These are phyloP conservation scores for Forbesichthys agassizii DNA, from an alignment of 2,113 vertebrate genomes.

Conservation along the genomic window DNA sequence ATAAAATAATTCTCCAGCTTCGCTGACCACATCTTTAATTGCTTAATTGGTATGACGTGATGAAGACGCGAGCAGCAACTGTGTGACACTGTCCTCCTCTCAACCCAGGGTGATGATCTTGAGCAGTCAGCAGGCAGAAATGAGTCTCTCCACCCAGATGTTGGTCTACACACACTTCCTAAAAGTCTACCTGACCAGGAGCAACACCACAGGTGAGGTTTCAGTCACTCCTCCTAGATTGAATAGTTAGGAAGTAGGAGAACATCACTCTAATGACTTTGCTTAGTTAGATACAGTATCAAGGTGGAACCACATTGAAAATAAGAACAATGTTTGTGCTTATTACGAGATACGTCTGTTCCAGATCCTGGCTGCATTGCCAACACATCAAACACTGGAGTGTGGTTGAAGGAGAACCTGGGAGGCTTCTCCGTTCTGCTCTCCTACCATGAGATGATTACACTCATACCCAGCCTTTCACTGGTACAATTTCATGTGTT, in stretches of 20 bases:
- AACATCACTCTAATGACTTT: background rate
- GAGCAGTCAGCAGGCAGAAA: constrained; percentile 31
- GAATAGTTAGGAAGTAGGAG: no score
- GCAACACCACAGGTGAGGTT: constrained; percentile 55
- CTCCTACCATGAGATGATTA: constrained; percentile 47
- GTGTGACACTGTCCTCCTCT: no score
- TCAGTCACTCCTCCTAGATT: background rate
- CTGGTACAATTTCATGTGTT: constrained; percentile 41
- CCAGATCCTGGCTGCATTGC: constrained; percentile 59
- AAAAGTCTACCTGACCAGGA: constrained; percentile 53
- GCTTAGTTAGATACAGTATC: background rate
- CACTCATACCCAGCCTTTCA: constrained; percentile 48
- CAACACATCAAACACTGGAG: constrained; percentile 30
- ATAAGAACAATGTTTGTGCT: background rate
- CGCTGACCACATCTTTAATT: no score
- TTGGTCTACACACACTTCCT: constrained; percentile 64
- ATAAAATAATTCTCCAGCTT: no score
- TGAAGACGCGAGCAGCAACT: no score
- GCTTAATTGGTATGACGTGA: no score
- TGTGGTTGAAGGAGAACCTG: constrained; percentile 71
- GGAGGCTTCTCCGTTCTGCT: constrained; percentile 57
- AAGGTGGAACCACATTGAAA: background rate
- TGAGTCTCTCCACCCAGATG: constrained; percentile 22
- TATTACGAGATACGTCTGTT: constrained; percentile 4
- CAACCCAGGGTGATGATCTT: constrained; percentile 54